Conservation (phyloP, 1,140 invertebrate species). For the Tetramorium parvispinum region DNA sequence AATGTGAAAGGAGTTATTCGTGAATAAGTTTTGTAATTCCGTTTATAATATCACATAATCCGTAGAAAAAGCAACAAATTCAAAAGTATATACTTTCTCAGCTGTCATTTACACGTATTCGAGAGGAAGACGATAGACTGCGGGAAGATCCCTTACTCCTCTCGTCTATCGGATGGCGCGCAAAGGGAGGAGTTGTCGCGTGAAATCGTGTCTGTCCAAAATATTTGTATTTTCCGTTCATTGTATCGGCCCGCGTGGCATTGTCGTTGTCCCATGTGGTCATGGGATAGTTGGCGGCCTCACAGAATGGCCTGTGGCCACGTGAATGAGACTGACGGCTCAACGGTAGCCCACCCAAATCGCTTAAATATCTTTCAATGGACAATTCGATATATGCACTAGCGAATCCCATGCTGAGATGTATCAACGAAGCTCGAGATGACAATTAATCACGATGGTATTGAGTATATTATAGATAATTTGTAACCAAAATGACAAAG, state of each 20-base stretch:
- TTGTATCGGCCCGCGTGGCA: conserved; percentile 63
- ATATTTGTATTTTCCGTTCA: conserved; percentile 75
- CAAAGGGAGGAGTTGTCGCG: conserved; percentile 70
- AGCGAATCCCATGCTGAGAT: conserved; percentile 12
- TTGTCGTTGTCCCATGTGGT: conserved; percentile 62
- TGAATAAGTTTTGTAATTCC: conserved; percentile 39
- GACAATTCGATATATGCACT: conserved; percentile 4
- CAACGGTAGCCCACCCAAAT: conserved; percentile 74
- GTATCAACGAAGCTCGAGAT: conserved; percentile 17
- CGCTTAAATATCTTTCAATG: conserved; percentile 74
- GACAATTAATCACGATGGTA: conserved; percentile 22
- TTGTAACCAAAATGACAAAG: background rate
- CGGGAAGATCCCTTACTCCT: conserved; percentile 6
- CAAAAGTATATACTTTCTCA: conserved; percentile 46
- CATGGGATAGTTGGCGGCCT: conserved; percentile 28
- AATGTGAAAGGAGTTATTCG: background rate
- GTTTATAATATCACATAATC: background rate
- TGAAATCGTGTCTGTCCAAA: conserved; percentile 76
- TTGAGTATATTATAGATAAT: background rate
- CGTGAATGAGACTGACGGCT: conserved; percentile 62
- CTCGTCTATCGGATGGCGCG: background rate
- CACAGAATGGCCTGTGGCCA: conserved; percentile 67
- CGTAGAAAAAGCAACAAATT: background rate
- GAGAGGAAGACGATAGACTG: conserved; percentile 24
- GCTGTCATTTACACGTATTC: conserved; percentile 49